Evolutionary conservation across 2,888 invertebrate genomes (phyloP).

Genomic region (Epinotia ramella): DNA sequence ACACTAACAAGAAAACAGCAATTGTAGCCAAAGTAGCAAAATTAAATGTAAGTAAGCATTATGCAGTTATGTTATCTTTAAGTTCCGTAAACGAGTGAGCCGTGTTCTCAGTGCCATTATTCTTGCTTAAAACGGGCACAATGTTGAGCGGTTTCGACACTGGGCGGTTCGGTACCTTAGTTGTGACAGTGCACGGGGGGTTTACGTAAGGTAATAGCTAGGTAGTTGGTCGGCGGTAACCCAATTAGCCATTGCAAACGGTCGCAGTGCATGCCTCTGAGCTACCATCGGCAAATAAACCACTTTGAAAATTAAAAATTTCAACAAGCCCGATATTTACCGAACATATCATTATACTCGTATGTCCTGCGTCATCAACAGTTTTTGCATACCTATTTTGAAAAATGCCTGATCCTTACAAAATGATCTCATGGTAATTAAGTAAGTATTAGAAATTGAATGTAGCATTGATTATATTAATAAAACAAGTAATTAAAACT

Average conservation of each 20-base stretch:
- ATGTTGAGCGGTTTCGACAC: slow-evolving; percentile 48
- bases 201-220: slow-evolving; percentile 75
- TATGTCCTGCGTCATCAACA: too few species aligned
- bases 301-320: background rate
- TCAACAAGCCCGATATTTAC: background rate
- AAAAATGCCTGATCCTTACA: background rate
- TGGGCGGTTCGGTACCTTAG: slow-evolving; percentile 51
- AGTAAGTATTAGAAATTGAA: background rate
- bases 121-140: slow-evolving; percentile 49
- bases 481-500: background rate
- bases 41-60: slow-evolving; percentile 12
- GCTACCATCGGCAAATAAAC: slow-evolving; percentile 4
- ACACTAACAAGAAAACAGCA: slow-evolving; percentile 5
- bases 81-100: slow-evolving; percentile 19
- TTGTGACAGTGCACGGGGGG: slow-evolving; percentile 70
- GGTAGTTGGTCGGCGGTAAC: slow-evolving; percentile 64
- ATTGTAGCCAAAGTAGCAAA: background rate
- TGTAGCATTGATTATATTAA: background rate
- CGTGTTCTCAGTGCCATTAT: slow-evolving; percentile 32
- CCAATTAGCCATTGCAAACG: slow-evolving; percentile 68
- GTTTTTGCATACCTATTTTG: too few species aligned
- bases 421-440: background rate
- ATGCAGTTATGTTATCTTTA: slow-evolving; percentile 27
- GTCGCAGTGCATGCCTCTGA: slow-evolving; percentile 49
- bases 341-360: background rate